Evolutionary conservation across 2,888 invertebrate genomes (phyloP).

Genomic region (Thumatha senex): DNA sequence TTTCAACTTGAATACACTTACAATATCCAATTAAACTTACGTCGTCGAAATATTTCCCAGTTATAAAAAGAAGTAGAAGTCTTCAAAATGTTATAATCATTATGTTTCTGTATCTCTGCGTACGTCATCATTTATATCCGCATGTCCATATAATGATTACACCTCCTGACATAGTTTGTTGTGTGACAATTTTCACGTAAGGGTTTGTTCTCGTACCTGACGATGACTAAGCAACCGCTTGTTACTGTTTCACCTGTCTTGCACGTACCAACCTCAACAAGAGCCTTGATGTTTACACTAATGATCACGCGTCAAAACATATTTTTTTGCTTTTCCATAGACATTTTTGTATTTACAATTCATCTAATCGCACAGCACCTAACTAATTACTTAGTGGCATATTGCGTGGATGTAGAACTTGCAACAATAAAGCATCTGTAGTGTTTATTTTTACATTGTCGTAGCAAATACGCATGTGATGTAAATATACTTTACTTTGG

Average conservation of each 20-base stretch:
- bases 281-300: constrained; percentile 63
- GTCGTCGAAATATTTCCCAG: too few relatives aligned
- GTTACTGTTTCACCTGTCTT: constrained; percentile 76
- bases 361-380: constrained; percentile 22
- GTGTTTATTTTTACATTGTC: constrained; percentile 47
- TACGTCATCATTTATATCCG: constrained; percentile 1
- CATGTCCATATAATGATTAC: constrained; percentile 66
- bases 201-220: constrained; percentile 71
- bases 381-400: constrained; percentile 54
- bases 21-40: too few relatives aligned
- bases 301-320: constrained; percentile 57
- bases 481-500: constrained; percentile 76
- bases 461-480: constrained; percentile 71
- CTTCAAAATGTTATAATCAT: too few relatives aligned
- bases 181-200: constrained; percentile 74
- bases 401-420: constrained; percentile 36
- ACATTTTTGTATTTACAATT: constrained; percentile 19
- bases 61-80: too few relatives aligned
- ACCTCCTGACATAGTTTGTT: constrained; percentile 71
- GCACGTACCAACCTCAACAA: constrained; percentile 41
- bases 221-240: constrained; percentile 75
- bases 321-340: constrained; percentile 16
- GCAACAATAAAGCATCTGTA: constrained; percentile 47
- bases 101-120: too few relatives aligned
- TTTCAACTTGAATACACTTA: too few relatives aligned